A percentile compares a stretch with the other conserved stretches of the same genome.
phyloP scores from a whole-genome alignment of 2,888 invertebrate species.

The Nomada ferruginata region DNA sequence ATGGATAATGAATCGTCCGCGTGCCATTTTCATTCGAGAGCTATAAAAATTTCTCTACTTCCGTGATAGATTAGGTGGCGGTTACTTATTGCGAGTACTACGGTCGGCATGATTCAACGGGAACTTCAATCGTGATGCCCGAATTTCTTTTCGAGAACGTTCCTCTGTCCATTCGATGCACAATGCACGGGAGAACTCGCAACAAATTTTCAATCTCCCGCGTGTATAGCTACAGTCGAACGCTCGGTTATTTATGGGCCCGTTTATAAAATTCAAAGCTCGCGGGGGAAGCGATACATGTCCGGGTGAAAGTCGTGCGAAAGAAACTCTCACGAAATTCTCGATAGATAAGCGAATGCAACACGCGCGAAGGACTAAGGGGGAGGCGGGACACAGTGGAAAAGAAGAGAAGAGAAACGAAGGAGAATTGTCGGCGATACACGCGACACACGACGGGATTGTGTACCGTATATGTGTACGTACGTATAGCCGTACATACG shows the following conservation, averaged over 20 bases:
- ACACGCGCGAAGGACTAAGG: not conserved
- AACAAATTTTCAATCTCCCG: constrained; percentile 29
- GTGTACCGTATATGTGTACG: constrained; percentile 43
- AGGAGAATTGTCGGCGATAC: constrained; percentile 26
- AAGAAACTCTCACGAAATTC: constrained; percentile 56
- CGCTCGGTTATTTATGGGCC: constrained; percentile 18
- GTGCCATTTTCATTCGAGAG: not conserved
- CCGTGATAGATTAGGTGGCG: too few species aligned
- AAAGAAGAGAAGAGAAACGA: constrained; percentile 13
- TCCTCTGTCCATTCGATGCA: not conserved
- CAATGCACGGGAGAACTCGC: not conserved
- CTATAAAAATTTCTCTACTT: not conserved
- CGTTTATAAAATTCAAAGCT: constrained; percentile 41
- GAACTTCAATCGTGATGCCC: not conserved
- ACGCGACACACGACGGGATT: constrained; percentile 28
- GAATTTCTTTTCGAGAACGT: not conserved
- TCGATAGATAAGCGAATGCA: constrained; percentile 54
- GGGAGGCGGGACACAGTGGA: too few species aligned
- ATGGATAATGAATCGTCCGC: constrained; percentile 2
- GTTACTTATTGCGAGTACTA: not conserved
- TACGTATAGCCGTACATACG: too few species aligned
- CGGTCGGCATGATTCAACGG: not conserved
- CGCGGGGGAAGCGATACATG: constrained; percentile 33
- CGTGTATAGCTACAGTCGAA: not conserved
- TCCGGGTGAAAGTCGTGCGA: constrained; percentile 50